Evolutionary conservation across 2,888 invertebrate species (phyloP), one percentile per base, ranked within the genome.

Genomic region (Prosopocoilus inquinatus): DNA sequence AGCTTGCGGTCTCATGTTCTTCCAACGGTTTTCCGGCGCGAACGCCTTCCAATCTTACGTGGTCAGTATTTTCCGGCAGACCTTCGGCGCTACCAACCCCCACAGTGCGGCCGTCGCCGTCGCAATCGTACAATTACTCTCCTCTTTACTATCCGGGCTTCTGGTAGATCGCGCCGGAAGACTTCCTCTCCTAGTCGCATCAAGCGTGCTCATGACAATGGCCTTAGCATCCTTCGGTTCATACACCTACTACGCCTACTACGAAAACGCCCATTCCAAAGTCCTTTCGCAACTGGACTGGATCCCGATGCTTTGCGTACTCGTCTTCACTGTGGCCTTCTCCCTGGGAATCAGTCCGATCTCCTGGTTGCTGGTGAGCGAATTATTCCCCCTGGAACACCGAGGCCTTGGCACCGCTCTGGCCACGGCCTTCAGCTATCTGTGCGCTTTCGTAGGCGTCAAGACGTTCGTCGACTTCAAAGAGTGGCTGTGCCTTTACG

Each of bases 321-420:
- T 92, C 60, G 87, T 91, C 32, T 92, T 91, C 74, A 91, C 91
- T 1, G 87, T 91, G 57, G 91, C 91, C 41, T 91, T 91, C 72
- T 90, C 91, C n/a, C 78, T 92, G 65, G 92, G 92, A 49, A 91
- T 92, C 78, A 91, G 90, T 73, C 92, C 93, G 20, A 91, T 93
- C 70, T 91, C 92, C 32, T 91, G 91, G 89, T 78, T 93, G 60
- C 79, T 92, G 69, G 88, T 91, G 67, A 90, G 90, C 54, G 91
- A 91, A 74, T 78, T 93, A 53, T 91, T 94, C 77, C 89, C 94
- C 47, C 74, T 90, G 57, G 90, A 91, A 74, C 91, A 85, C 75
- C 81, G 91, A 70, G 92, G 93, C n/a, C 82, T 91, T 61, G 94
- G 94, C 0, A 90, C 91, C 58, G 91, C 93, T 34, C 82, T 94